Evolutionary conservation across 1,140 invertebrate species (phyloP).

Genomic region (Drosophila chauvacae): DNA sequence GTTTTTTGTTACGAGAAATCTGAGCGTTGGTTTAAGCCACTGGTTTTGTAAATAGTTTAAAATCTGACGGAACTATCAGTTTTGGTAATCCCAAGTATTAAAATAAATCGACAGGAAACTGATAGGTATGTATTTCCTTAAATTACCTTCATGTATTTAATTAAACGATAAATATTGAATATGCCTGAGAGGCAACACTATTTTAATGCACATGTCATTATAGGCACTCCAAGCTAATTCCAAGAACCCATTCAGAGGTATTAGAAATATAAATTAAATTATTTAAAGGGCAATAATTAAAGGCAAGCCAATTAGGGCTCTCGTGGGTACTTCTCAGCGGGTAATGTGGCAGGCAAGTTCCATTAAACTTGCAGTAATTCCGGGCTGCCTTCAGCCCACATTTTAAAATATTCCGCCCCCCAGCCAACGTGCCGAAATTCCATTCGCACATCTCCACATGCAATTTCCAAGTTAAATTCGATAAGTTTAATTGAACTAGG

Average conservation of each 20-base stretch:
- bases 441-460: slow-evolving; percentile 31
- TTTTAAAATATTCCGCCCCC: neutral
- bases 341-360: slow-evolving; percentile 3
- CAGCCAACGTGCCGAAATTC: slow-evolving; percentile 23
- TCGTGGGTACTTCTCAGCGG: neutral
- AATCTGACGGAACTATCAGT: neutral
- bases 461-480: slow-evolving; percentile 44
- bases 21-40: neutral
- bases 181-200: too few relatives aligned
- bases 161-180: neutral
- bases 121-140: neutral
- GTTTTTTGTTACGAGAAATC: neutral
- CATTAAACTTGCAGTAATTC: slow-evolving; percentile 8
- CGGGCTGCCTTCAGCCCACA: neutral
- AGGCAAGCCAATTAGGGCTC: neutral
- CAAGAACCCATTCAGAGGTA: neutral
- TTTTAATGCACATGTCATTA: neutral
- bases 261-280: slow-evolving; percentile 4
- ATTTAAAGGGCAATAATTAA: slow-evolving; percentile 15
- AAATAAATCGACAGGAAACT: neutral
- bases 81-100: neutral
- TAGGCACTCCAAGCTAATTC: neutral
- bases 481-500: slow-evolving; percentile 48
- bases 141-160: neutral
- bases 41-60: neutral